Conservation (phyloP, 1,140 invertebrate genomes). For the Hypsibius dujardini region DNA sequence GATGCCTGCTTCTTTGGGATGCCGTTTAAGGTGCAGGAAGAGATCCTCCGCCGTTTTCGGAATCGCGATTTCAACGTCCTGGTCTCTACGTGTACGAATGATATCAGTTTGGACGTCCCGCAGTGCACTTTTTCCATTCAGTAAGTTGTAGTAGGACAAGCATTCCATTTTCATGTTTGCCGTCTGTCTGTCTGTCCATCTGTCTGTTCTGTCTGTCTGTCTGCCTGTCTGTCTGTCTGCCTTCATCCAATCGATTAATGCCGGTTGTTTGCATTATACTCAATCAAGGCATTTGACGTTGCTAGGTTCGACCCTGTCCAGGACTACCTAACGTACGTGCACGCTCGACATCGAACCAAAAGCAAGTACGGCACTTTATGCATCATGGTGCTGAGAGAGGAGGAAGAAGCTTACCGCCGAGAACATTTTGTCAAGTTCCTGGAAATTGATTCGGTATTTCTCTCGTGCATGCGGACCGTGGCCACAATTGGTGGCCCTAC, state of each 20-base stretch:
- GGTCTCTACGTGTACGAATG: conserved; percentile 57
- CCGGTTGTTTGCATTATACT: too few species aligned
- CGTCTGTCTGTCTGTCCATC: too few species aligned
- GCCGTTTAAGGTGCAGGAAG: conserved; percentile 48
- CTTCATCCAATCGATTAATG: too few species aligned
- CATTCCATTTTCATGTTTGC: too few species aligned
- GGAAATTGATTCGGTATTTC: conserved; percentile 10
- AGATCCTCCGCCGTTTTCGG: conserved; percentile 68
- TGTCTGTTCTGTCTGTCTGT: too few species aligned
- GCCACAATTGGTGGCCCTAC: conserved; percentile 32
- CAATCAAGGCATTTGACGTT: too few species aligned
- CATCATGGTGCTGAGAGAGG: neutral
- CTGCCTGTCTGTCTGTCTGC: too few species aligned
- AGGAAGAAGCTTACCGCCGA: neutral
- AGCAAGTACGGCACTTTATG: too few species aligned
- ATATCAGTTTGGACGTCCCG: conserved; percentile 69
- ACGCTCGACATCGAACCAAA: too few species aligned
- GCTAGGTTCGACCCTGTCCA: too few species aligned
- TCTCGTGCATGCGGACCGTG: conserved; percentile 7
- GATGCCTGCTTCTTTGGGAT: conserved; percentile 21
- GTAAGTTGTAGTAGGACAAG: conserved; percentile 52
- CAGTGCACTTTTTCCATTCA: conserved; percentile 61
- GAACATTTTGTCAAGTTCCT: neutral
- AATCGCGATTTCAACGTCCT: conserved; percentile 83
- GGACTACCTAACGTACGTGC: too few species aligned